phyloP scores from a whole-genome alignment of 2,888 invertebrate genomes.

The Agonopterix heracliana region DNA sequence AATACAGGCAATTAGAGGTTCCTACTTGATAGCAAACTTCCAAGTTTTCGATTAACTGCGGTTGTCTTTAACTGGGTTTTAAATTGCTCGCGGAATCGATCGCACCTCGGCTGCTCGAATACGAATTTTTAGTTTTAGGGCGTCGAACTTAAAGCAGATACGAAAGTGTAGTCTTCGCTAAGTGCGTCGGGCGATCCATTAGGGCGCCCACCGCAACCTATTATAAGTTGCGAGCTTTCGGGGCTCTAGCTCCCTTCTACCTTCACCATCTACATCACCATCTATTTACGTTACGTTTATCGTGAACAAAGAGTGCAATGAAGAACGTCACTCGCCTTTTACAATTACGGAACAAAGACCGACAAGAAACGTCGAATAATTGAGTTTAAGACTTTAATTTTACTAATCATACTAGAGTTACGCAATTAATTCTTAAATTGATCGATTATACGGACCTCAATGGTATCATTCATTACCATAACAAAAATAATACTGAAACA shows the following conservation, averaged over 20 bases:
- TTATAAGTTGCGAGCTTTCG: constrained; percentile 19
- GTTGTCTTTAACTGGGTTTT: constrained; percentile 71
- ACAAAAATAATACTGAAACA: too few relatives aligned
- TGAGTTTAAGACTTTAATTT: too few relatives aligned
- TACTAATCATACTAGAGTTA: too few relatives aligned
- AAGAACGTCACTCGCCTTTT: too few relatives aligned
- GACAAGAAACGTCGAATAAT: background rate
- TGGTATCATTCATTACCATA: too few relatives aligned
- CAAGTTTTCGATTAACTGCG: constrained; percentile 73
- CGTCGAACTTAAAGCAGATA: constrained; percentile 14
- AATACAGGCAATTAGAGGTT: constrained; percentile 72
- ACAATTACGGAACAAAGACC: background rate
- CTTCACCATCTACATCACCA: constrained; percentile 6
- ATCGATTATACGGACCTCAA: too few relatives aligned
- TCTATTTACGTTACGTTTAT: background rate
- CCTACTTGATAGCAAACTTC: constrained; percentile 48
- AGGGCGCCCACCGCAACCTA: constrained; percentile 21
- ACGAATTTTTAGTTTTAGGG: constrained; percentile 13
- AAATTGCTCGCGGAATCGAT: constrained; percentile 66
- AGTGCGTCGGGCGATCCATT: constrained; percentile 23
- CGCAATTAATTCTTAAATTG: too few relatives aligned
- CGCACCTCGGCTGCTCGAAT: constrained; percentile 18
- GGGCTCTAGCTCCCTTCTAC: constrained; percentile 7
- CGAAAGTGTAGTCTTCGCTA: constrained; percentile 19
- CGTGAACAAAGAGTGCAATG: too few relatives aligned